These are phyloP conservation scores for Ptilonorhynchus violaceus DNA, from an alignment of 2,113 vertebrate genomes.

Conservation along the genomic window DNA sequence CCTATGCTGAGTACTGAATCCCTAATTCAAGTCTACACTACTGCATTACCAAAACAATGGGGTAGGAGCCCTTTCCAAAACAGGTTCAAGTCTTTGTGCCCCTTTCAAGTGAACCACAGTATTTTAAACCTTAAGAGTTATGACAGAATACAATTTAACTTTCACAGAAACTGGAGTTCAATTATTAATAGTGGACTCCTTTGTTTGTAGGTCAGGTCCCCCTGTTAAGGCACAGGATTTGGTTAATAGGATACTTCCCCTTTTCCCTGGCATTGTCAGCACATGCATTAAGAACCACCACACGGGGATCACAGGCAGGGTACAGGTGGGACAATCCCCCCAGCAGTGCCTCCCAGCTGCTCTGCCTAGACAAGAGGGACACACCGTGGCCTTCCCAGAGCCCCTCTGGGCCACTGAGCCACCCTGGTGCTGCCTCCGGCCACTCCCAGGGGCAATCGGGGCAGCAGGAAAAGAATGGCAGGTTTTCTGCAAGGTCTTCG, in stretches of 20 bases:
- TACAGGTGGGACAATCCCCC: neutral
- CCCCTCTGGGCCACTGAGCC: neutral
- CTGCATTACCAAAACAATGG: neutral
- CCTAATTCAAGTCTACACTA: neutral
- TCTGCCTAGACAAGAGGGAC: neutral
- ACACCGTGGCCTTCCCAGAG: fast-evolving
- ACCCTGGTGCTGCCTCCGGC: neutral
- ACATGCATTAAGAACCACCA: fast-evolving
- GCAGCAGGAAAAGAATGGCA: neutral
- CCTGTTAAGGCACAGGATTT: neutral
- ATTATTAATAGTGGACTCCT: neutral
- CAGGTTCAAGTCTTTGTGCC: neutral
- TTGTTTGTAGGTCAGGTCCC: neutral
- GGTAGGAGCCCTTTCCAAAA: neutral
- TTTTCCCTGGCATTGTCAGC: neutral
- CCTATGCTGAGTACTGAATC: neutral
- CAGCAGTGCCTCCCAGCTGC: neutral
- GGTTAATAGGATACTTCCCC: neutral
- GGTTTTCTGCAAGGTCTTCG: neutral
- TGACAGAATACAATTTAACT: neutral
- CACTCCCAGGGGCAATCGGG: neutral
- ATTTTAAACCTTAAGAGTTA: neutral
- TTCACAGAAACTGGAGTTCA: neutral
- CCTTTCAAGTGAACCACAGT: neutral
- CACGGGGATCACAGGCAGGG: fast-evolving